Percentiles rank a stretch among this genome's conserved stretches.
phyloP scores from a whole-genome alignment of 2,113 vertebrate genomes.

The Galbula dea region DNA sequence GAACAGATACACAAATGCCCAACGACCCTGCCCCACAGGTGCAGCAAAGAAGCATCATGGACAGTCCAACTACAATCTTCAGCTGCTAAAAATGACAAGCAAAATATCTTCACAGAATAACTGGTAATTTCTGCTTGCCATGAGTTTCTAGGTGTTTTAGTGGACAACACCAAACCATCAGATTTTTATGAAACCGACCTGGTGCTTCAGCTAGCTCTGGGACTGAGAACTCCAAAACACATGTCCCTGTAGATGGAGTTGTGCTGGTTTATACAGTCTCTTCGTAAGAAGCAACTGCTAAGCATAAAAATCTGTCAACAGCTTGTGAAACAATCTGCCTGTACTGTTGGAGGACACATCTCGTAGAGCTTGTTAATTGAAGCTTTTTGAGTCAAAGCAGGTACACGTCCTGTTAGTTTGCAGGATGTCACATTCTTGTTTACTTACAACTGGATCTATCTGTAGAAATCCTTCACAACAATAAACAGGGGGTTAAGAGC shows the following conservation, averaged over 20 bases:
- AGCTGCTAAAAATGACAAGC: background rate
- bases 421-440: background rate
- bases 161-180: background rate
- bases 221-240: background rate
- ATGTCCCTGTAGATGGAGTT: rapidly evolving
- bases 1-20: rapidly evolving
- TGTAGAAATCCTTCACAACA: background rate
- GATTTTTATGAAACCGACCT: background rate
- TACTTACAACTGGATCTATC: background rate
- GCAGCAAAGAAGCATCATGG: background rate
- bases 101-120: background rate
- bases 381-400: background rate
- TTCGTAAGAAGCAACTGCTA: background rate
- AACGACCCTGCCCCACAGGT: background rate
- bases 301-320: background rate
- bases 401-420: background rate
- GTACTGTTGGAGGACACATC: background rate
- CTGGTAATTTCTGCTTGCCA: background rate
- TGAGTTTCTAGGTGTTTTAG: background rate
- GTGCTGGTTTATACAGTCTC: background rate
- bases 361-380: background rate
- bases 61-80: background rate
- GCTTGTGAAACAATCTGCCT: background rate
- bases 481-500: background rate
- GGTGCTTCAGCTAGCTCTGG: background rate